phyloP scores from a whole-genome alignment of 1,140 invertebrate genomes.

The Zaprionus capensis region DNA sequence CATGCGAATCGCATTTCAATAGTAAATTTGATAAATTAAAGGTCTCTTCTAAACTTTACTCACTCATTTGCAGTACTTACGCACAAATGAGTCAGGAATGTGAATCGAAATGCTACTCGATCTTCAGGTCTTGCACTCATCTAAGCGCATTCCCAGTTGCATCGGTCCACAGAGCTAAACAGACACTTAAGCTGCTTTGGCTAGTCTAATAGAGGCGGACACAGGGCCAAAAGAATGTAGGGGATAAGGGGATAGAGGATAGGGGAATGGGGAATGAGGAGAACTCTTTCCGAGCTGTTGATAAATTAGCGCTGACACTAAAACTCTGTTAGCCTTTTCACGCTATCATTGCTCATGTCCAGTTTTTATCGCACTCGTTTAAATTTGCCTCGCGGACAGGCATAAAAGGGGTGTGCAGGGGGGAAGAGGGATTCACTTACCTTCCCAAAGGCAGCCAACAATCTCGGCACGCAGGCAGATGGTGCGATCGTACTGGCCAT shows the following conservation, averaged over 20 bases:
- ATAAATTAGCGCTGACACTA: conserved; percentile 80
- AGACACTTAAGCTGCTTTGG: conserved; percentile 52
- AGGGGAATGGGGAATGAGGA: neutral
- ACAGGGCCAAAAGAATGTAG: neutral
- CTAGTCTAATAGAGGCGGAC: conserved; percentile 34
- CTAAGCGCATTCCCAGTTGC: conserved; percentile 14
- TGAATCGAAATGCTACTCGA: neutral
- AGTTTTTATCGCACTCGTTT: conserved; percentile 60
- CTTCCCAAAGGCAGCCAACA: conserved; percentile 93
- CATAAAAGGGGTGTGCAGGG: neutral
- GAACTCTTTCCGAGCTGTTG: conserved; percentile 18
- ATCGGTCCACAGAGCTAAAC: conserved; percentile 19
- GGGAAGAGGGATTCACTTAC: conserved; percentile 85
- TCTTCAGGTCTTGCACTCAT: neutral
- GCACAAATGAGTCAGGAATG: neutral
- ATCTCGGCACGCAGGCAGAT: conserved; percentile 97
- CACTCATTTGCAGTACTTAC: neutral
- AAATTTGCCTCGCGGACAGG: conserved; percentile 36
- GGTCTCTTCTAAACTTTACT: neutral
- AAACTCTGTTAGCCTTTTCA: conserved; percentile 73
- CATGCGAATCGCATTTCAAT: neutral
- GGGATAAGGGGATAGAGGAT: neutral
- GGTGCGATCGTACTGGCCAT: conserved; percentile 93
- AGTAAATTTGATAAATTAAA: neutral
- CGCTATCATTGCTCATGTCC: conserved; percentile 73